phyloP scores from a whole-genome alignment of 2,888 invertebrate genomes.

The Lypha dubia region DNA sequence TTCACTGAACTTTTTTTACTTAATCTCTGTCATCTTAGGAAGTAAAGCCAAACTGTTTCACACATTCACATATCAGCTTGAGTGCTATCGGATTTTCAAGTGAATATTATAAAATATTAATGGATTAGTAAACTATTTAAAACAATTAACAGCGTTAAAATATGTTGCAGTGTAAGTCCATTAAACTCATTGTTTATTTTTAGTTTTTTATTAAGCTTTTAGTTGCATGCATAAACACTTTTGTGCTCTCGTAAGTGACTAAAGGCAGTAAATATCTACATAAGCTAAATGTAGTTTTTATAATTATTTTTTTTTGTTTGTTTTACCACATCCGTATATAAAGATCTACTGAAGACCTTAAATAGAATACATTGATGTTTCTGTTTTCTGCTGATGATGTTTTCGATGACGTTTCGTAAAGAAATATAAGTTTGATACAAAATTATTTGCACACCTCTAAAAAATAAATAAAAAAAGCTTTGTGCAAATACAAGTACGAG shows the following conservation, averaged over 20 bases:
- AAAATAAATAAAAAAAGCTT: neutral
- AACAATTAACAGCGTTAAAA: neutral
- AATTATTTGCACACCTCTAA: constrained; percentile 62
- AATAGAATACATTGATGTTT: constrained; percentile 15
- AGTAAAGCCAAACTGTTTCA: no score
- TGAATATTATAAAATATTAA: neutral
- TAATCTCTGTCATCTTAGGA: no score
- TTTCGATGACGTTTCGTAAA: constrained; percentile 34
- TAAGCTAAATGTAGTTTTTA: neutral
- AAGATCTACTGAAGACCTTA: constrained; percentile 53
- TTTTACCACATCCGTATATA: constrained; percentile 59
- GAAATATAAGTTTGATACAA: constrained; percentile 55
- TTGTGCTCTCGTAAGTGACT: constrained; percentile 27
- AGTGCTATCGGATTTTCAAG: no score
- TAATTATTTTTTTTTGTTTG: neutral
- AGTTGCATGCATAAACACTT: neutral
- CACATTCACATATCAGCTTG: no score
- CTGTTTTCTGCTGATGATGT: neutral
- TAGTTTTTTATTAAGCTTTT: constrained; percentile 23
- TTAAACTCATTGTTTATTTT: constrained; percentile 41
- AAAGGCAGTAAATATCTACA: constrained; percentile 3
- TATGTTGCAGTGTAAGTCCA: constrained; percentile 1
- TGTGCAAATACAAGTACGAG: neutral
- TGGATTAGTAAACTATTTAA: neutral
- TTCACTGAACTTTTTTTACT: no score